A percentile compares a stretch with the other conserved stretches of the same genome.
Evolutionary conservation across 2,797 vertebrate species (phyloP).

Genomic region (Sebastes hopkinsi): DNA sequence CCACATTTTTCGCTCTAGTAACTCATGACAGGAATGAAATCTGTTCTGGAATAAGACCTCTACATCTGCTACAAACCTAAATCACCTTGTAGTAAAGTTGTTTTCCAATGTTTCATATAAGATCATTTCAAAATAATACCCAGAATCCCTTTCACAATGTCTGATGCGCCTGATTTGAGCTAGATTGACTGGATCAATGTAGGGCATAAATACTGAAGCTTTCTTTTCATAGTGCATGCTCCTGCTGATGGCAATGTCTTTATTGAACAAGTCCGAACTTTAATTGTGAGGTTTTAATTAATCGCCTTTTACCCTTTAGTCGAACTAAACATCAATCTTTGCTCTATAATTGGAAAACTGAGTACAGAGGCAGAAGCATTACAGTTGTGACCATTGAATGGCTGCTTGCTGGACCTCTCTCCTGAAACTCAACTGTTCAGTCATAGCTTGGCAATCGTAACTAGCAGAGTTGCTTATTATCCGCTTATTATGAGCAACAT

Average conservation of each 20-base stretch:
- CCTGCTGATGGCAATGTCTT: background rate
- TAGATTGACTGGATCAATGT: background rate
- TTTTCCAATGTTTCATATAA: background rate
- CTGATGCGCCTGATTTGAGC: background rate
- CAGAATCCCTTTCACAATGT: background rate
- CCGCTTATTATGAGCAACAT: too few species aligned
- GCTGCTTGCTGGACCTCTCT: background rate
- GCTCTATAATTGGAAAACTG: slow-evolving; percentile 3
- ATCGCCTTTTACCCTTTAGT: background rate
- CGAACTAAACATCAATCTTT: background rate
- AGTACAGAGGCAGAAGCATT: background rate
- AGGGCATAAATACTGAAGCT: background rate
- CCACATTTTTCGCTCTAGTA: slow-evolving; percentile 10
- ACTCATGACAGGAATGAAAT: background rate
- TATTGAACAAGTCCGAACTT: background rate
- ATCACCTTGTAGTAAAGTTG: background rate
- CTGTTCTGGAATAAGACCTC: background rate
- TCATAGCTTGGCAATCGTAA: background rate
- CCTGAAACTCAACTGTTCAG: background rate
- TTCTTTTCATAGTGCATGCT: background rate
- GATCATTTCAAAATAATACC: background rate
- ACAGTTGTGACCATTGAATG: background rate
- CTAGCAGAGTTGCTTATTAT: too few species aligned
- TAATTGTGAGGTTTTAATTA: slow-evolving; percentile 17
- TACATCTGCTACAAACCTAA: background rate